A percentile compares a stretch with the other conserved stretches of the same genome.
phyloP scores from a whole-genome alignment of 2,888 invertebrate genomes.

The Ormyrus pomaceus region DNA sequence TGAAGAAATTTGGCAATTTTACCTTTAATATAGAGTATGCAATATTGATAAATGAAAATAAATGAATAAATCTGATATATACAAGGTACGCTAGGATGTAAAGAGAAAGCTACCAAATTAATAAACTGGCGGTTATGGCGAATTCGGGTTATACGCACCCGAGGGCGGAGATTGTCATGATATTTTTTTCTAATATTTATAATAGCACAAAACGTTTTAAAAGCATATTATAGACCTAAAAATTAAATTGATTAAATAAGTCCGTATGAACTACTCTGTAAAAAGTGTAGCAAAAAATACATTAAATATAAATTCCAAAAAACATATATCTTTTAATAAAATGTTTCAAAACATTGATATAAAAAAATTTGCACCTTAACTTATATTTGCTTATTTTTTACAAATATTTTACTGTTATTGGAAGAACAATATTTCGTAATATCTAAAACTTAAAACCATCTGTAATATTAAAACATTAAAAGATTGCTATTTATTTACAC shows the following conservation, averaged over 20 bases:
- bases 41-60: conserved; percentile 24
- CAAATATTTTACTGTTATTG: too few species aligned
- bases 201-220: conserved; percentile 50
- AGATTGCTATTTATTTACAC: too few species aligned
- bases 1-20: conserved; percentile 53
- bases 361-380: neutral
- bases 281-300: too few species aligned
- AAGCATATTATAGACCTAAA: neutral
- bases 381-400: neutral
- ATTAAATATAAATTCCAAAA: too few species aligned
- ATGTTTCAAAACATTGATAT: neutral
- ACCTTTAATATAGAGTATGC: conserved; percentile 49
- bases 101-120: conserved; percentile 13
- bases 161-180: conserved; percentile 53
- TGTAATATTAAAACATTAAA: too few species aligned
- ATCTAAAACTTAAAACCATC: too few species aligned
- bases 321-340: too few species aligned
- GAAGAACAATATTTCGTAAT: too few species aligned
- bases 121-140: conserved; percentile 41
- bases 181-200: conserved; percentile 36
- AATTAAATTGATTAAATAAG: too few species aligned
- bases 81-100: conserved; percentile 31
- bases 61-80: conserved; percentile 42
- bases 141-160: conserved; percentile 50
- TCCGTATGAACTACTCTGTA: neutral